These are phyloP conservation scores for Oreochromis tanganicae DNA, from an alignment of 2,113 vertebrate species.

Conservation along the genomic window DNA sequence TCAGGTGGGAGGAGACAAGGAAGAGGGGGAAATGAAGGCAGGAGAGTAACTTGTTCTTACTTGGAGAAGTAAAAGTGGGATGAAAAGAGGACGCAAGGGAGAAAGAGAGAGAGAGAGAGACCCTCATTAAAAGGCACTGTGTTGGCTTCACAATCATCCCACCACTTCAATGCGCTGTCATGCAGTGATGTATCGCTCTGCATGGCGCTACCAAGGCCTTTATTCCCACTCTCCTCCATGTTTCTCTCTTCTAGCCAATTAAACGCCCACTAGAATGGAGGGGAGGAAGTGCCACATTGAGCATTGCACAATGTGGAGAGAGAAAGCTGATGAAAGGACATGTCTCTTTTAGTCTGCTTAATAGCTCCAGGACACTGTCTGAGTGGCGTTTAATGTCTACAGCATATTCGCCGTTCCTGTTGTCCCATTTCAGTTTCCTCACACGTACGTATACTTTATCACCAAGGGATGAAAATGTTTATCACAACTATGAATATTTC, in stretches of 20 bases:
- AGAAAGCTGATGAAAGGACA: constrained; percentile 53
- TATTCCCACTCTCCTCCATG: constrained; percentile 54
- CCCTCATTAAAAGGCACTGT: constrained; percentile 65
- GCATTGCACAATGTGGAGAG: constrained; percentile 41
- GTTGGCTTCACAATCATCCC: constrained; percentile 57
- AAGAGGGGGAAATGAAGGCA: background rate
- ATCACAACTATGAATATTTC: constrained; percentile 33
- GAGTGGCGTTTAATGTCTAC: constrained; percentile 52
- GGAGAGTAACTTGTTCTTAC: constrained; percentile 6
- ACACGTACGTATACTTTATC: background rate
- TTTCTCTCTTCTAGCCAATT: constrained; percentile 66
- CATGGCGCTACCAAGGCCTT: constrained; percentile 59
- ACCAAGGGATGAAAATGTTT: constrained; percentile 35
- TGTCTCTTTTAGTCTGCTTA: constrained; percentile 56
- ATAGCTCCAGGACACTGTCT: constrained; percentile 49
- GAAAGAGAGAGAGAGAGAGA: constrained; percentile 7
- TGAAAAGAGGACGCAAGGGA: background rate
- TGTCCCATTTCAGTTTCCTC: constrained; percentile 10
- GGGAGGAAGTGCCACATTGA: constrained; percentile 46
- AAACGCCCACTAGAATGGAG: constrained; percentile 61
- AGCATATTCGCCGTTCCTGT: constrained; percentile 2
- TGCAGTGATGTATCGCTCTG: constrained; percentile 65
- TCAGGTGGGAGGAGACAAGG: background rate
- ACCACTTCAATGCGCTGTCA: constrained; percentile 65
- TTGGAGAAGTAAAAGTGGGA: constrained; percentile 2